Evolutionary conservation across 2,888 invertebrate genomes (phyloP), one percentile per base, ranked within the genome.

Genomic region (Parascotia fuliginaria): DNA sequence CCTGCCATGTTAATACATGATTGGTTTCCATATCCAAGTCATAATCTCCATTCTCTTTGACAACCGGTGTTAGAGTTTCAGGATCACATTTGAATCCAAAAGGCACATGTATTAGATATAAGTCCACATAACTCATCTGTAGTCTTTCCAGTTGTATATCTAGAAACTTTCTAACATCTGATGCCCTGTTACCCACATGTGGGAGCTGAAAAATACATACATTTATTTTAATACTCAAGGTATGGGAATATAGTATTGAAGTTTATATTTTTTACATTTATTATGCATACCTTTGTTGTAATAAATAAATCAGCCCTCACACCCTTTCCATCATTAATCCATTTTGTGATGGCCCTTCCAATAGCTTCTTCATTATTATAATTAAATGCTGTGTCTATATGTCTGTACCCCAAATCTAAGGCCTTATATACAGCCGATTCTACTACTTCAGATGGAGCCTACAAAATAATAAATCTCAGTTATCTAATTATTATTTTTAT

Each of bases 51-150:
- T 94, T 93, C 37, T 92, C 90, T 48, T 94, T 93, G 1, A 89
- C 79, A 2, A 93, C 79, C 0, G 95, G 94, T 13, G 94, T 92
- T 27, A 93, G 83, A 5, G 89, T 92, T 9, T 87, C 81, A 31
- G 93, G 85, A 65, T 95, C 92, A 64, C 93, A 92, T 40, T 85
- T 75, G 65, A 96, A 94, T 4, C 94, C 94, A 71, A 96, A 94
- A 0, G 97, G 96, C 82, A 95, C 94, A 72, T 97, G 97, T 51
- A 96, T 93, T 19, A 97, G 90, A 75, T 96, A 97, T 60, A 97
- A 92, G 70, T 97, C 97, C 1, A 97, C 89, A 75, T 96, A 97
- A 55, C 93, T 92, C 57, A 95, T 77, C 58, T 95, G 93, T 42
- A 97, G 83, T 32, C 90, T 93, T 42, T 91, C 74, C 33, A 97